These are phyloP conservation scores for Pithecia hirsuta DNA, from an alignment of 2,797 vertebrate species.

Conservation along the genomic window DNA sequence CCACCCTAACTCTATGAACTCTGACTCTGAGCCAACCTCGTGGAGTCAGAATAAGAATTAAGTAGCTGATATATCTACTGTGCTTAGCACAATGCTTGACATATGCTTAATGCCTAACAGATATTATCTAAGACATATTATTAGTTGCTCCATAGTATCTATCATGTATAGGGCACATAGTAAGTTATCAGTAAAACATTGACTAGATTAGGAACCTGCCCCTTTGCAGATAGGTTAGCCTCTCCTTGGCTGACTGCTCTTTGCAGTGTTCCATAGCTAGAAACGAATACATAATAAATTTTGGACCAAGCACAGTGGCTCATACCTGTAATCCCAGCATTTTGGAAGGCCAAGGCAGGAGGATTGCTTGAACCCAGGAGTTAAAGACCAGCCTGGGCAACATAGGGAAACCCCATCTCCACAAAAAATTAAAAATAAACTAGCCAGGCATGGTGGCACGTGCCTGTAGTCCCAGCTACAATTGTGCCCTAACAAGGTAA, in stretches of 20 bases:
- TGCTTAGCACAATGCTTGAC: neutral
- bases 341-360: neutral
- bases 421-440: neutral
- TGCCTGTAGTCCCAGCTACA: neutral
- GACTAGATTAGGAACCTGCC: neutral
- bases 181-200: conserved; percentile 27
- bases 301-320: neutral
- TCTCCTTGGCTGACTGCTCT: neutral
- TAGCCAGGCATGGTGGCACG: neutral
- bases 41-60: neutral
- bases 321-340: neutral
- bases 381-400: neutral
- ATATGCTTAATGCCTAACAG: neutral
- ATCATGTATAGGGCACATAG: neutral
- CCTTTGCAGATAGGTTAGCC: neutral
- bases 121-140: conserved; percentile 26
- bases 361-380: neutral
- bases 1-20: neutral
- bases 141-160: neutral
- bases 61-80: neutral
- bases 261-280: neutral
- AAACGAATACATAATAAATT: neutral
- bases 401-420: neutral
- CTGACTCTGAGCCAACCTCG: neutral
- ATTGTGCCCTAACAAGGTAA: no score